Evolutionary conservation across 2,797 vertebrate genomes (phyloP).

Genomic region (Eleutherodactylus coqui): DNA sequence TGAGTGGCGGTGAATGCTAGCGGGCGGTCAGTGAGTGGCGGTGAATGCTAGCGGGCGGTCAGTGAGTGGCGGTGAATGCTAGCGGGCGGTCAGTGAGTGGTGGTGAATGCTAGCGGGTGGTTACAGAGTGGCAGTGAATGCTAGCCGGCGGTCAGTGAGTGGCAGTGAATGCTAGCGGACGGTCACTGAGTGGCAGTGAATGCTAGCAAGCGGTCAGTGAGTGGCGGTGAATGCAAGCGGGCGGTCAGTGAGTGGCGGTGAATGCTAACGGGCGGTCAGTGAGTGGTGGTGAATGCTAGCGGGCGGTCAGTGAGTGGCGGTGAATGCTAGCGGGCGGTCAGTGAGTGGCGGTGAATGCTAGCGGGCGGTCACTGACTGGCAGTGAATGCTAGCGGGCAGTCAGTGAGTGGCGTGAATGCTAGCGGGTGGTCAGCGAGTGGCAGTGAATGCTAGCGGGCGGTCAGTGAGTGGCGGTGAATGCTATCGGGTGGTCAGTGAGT

Average conservation of each 20-base stretch:
- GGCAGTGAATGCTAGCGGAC: constrained; percentile 54
- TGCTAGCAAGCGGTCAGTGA: constrained; percentile 46
- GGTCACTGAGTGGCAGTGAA: constrained; percentile 44
- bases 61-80: constrained; percentile 59
- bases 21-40: constrained; percentile 44
- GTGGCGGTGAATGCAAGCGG: constrained; percentile 56
- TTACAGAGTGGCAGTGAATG: constrained; percentile 53
- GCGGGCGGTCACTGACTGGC: constrained; percentile 37
- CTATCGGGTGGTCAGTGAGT: constrained; percentile 30
- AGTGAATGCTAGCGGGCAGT: constrained; percentile 46
- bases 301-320: constrained; percentile 41
- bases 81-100: constrained; percentile 29
- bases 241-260: constrained; percentile 44
- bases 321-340: constrained; percentile 47
- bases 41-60: constrained; percentile 45
- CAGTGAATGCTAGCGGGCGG: constrained; percentile 50
- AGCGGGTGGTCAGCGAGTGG: constrained; percentile 25
- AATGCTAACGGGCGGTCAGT: constrained; percentile 45
- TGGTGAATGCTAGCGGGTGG: constrained; percentile 50
- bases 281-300: constrained; percentile 57
- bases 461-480: constrained; percentile 56
- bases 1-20: constrained; percentile 57
- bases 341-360: constrained; percentile 57
- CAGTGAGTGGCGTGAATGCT: constrained; percentile 58
- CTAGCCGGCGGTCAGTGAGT: constrained; percentile 30